phyloP scores from a whole-genome alignment of 2,797 vertebrate genomes.

The Buceros bicornis region DNA sequence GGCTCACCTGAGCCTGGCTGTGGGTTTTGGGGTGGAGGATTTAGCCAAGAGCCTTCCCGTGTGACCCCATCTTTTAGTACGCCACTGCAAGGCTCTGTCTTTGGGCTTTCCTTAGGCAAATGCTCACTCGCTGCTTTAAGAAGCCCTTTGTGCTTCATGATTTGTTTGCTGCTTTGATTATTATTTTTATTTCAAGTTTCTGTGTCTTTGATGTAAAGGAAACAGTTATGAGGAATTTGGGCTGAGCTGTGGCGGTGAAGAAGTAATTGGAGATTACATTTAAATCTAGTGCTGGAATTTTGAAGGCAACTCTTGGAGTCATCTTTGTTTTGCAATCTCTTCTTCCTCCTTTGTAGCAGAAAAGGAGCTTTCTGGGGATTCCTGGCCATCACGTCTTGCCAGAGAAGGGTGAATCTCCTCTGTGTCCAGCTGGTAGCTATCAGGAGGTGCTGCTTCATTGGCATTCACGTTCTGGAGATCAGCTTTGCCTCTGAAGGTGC shows the following conservation, averaged over 20 bases:
- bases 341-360: not conserved
- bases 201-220: slow-evolving; percentile 59
- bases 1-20: not conserved
- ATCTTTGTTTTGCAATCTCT: not conserved
- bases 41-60: not conserved
- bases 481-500: not conserved
- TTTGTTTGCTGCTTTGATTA: slow-evolving; percentile 61
- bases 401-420: not conserved
- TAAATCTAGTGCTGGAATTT: not conserved
- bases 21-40: not conserved
- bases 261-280: not conserved
- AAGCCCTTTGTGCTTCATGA: not conserved
- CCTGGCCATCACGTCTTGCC: not conserved
- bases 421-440: not conserved
- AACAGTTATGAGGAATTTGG: slow-evolving; percentile 19
- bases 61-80: not conserved
- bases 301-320: not conserved
- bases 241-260: slow-evolving; percentile 5
- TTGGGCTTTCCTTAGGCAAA: slow-evolving; percentile 18
- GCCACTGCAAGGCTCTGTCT: not conserved
- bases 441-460: not conserved
- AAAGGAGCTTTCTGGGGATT: slow-evolving; percentile 1
- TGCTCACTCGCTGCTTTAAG: not conserved
- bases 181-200: not conserved
- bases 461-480: not conserved